Evolutionary conservation across 2,113 vertebrate genomes (phyloP), one percentile per base, ranked within the genome.

Genomic region (Ictidomys tridecemlineatus): DNA sequence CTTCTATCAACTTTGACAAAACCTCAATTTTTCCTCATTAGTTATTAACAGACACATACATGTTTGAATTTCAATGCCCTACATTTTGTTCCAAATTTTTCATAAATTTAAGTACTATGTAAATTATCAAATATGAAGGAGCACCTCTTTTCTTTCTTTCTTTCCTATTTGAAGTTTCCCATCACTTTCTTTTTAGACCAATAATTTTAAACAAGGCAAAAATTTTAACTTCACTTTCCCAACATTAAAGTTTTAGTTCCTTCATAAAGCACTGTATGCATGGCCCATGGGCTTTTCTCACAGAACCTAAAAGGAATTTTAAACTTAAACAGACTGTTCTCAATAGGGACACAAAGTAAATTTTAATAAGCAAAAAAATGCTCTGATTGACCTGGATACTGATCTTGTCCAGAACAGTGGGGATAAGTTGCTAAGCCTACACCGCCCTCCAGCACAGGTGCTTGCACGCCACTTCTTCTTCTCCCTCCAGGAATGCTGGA

Each of bases 31-130:
- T 51, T 82, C 53, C 56, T 74, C 42, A 51, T 85, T 85, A 56
- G 34, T 91, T 69, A 85, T 18, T 78, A 93, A 83, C 4, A 90
- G 42, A 96, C 94, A 91, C n/a, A 83, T 30, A 53, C 17, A 69
- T 16, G 42, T 12, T 53, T 22, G 51, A 20, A 84, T 84, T 85
- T 45, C 67, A 91, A 58, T 48, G 70, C 1, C 61, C 63, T 80
- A 32, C 32, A 84, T 82, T 90, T 87, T 82, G 48, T n/a, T 85
- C 16, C 77, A 94, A 70, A 78, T 82, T 42, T 73, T 86, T 84
- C 85, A 80, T 61, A 69, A 80, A 45, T 74, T 34, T 42, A 78
- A 10, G 26, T 30, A 67, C 63, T 51, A 42, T 63, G 5, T 80
- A 53, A 37, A 67, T 86, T 56, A 69, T 39, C n/a, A n/a, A n/a